Base-by-base conservation (phyloP, 2,113 vertebrate genomes). In the Nipponia nippon region DNA sequence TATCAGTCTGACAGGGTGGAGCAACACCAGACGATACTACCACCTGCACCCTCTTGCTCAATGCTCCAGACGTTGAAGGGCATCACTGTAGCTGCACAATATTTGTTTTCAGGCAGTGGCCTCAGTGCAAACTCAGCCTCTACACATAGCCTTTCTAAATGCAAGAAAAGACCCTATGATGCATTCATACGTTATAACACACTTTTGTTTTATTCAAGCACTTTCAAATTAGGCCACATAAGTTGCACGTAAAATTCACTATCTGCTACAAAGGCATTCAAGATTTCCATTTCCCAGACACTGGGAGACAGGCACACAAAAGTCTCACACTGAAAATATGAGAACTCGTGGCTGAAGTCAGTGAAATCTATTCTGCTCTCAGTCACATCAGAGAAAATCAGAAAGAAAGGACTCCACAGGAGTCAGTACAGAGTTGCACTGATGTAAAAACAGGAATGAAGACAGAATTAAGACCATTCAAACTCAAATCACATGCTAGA, bases 181-280 rank as follows among this genome's bases (percentile, higher is more conserved):
- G 30, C 50, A 83, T 59, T 89, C 70, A 67, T 63, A 90, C 32
- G 10, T 44, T 78, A 16, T 70, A 94, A 83, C 36, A 73, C 53
- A 75, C 15, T 79, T 81, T 3, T 34, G 23, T 42, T 97, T 97
- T 95, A 97, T 97, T 97, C 85, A 80, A 84, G 52, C 32, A 82
- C 56, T 93, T 93, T 76, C 76, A 83, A 93, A 89, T 96, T 70
- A 94, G 73, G 71, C 61, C 91, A 71, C 7, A 1, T 58, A 92
- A 95, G 49, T 78, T 84, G 56, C 79, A 72, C 42, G 59, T 95
- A 94, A 96, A 97, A 97, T 75, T 69, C 50, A 92, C 52, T 46
- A 87, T 32, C 46, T 98, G 73, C 86, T 91, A 73, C 44, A 92
- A 96, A 97, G 71, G 52, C 66, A 83, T 61, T 84, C 88, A 84